A percentile compares a stretch with the other conserved stretches of the same genome.
These are phyloP conservation scores for Thomomys bottae DNA, from an alignment of 2,113 vertebrate genomes.

Conservation along the genomic window DNA sequence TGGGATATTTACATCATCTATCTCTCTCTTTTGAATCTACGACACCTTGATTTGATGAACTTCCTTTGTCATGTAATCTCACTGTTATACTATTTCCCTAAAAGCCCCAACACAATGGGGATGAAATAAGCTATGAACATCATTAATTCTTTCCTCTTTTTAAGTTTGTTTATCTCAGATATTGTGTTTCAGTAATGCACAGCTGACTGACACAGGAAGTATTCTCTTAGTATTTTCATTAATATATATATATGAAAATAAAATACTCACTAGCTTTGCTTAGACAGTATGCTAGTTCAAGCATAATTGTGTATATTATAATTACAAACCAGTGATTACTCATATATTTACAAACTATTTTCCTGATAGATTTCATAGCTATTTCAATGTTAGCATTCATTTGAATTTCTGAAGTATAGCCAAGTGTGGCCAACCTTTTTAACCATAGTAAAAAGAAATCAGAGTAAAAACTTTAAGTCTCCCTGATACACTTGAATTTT, in stretches of 20 bases:
- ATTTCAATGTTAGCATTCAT: no score
- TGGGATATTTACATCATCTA: background rate
- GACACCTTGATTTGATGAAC: no score
- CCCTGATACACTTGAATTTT: background rate
- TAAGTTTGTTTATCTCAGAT: background rate
- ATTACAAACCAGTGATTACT: background rate
- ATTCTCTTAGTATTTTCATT: background rate
- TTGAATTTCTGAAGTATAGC: background rate
- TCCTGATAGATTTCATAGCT: background rate
- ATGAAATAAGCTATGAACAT: background rate
- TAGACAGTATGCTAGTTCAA: background rate
- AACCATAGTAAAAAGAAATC: background rate
- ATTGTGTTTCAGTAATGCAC: background rate
- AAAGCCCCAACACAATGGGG: no score
- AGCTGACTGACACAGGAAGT: background rate
- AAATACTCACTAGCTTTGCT: background rate
- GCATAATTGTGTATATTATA: background rate
- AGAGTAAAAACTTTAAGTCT: background rate
- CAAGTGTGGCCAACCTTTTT: background rate
- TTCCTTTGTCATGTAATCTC: background rate
- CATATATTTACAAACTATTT: background rate
- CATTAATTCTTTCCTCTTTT: background rate
- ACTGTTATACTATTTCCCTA: no score
- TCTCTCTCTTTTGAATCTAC: background rate
- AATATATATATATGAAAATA: background rate